Evolutionary conservation across 2,888 invertebrate genomes (phyloP).

Genomic region (Shargacucullia verbasci): DNA sequence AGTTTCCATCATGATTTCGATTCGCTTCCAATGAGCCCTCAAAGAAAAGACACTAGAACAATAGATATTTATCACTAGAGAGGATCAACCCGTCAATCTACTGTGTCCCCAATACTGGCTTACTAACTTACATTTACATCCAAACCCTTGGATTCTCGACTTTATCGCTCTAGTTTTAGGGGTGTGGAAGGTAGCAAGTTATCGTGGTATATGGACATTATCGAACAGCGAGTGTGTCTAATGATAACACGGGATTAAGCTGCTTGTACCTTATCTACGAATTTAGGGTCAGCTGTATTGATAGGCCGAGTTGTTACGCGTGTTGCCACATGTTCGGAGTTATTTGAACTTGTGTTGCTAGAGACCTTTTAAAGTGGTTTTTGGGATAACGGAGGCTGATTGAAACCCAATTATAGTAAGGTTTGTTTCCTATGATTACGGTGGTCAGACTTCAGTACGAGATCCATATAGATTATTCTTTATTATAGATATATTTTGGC

Average conservation of each 20-base stretch:
- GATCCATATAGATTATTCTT: too few relatives aligned
- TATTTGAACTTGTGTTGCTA: too few relatives aligned
- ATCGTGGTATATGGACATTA: conserved; percentile 66
- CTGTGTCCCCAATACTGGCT: conserved; percentile 68
- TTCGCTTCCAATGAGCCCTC: conserved; percentile 54
- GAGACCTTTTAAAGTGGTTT: too few relatives aligned
- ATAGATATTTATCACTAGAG: conserved; percentile 69
- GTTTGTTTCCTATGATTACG: too few relatives aligned
- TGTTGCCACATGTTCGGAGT: conserved; percentile 28
- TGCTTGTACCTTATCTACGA: conserved; percentile 69
- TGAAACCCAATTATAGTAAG: too few relatives aligned
- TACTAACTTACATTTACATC: conserved; percentile 51
- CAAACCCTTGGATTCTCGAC: conserved; percentile 46
- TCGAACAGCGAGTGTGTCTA: conserved; percentile 72
- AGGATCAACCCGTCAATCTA: conserved; percentile 73
- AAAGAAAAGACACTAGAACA: conserved; percentile 61
- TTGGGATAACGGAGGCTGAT: too few relatives aligned
- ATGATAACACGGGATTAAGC: conserved; percentile 77
- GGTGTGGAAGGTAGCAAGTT: conserved; percentile 4
- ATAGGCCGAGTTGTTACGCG: conserved; percentile 43
- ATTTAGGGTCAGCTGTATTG: conserved; percentile 62
- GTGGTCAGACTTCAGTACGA: too few relatives aligned
- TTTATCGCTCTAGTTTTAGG: conserved; percentile 21
- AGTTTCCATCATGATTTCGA: conserved; percentile 31
- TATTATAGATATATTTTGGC: too few relatives aligned